A percentile compares a stretch with the other conserved stretches of the same genome.
phyloP scores from a whole-genome alignment of 2,797 vertebrate species.

The Monodelphis domestica region DNA sequence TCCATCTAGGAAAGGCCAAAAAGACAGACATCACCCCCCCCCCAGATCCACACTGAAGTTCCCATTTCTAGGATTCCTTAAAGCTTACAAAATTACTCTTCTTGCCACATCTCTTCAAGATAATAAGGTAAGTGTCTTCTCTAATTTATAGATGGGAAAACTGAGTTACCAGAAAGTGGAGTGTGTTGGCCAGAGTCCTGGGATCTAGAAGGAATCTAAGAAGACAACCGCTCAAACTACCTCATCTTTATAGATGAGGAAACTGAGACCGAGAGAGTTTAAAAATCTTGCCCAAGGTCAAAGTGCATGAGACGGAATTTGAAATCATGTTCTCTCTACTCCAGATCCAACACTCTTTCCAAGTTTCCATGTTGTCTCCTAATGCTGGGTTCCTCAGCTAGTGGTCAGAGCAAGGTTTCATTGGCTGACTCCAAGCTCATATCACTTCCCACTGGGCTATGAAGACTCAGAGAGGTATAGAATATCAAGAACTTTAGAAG shows the following conservation, averaged over 20 bases:
- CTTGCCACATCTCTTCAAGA: background rate
- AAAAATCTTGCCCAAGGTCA: background rate
- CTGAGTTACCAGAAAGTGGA: background rate
- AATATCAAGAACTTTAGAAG: background rate
- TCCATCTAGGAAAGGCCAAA: fast-evolving
- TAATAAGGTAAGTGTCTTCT: background rate
- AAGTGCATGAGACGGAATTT: background rate
- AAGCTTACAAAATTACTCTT: background rate
- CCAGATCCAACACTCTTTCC: background rate
- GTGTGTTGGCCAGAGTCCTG: background rate
- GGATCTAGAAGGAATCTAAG: background rate
- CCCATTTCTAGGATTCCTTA: background rate
- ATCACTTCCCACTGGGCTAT: background rate
- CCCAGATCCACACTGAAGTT: background rate
- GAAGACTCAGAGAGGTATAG: background rate
- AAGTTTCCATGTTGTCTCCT: background rate
- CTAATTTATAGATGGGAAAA: background rate
- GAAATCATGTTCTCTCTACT: background rate
- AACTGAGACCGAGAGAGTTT: background rate
- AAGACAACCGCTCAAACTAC: background rate
- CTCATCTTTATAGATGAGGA: background rate
- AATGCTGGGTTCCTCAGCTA: background rate
- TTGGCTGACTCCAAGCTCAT: background rate
- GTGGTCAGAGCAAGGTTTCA: background rate
- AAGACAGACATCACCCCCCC: fast-evolving